Percentiles rank a stretch among this genome's conserved stretches.
phyloP scores from a whole-genome alignment of 2,113 vertebrate species.

The Bothrops jararaca region DNA sequence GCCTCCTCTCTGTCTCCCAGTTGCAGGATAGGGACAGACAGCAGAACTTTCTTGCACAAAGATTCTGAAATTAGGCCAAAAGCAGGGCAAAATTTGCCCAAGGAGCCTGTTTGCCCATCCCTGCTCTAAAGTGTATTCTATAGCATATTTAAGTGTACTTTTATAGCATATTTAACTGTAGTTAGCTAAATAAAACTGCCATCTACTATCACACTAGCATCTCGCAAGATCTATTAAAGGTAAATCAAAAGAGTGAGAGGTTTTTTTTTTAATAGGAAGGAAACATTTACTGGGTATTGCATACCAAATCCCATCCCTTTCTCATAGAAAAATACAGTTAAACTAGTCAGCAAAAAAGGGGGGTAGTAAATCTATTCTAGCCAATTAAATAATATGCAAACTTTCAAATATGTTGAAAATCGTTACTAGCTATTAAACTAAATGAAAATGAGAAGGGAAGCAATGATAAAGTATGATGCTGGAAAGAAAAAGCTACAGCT shows the following conservation, averaged over 20 bases:
- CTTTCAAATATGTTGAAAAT: neutral
- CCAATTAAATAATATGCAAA: neutral
- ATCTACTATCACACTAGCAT: neutral
- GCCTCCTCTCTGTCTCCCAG: neutral
- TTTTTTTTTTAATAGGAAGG: neutral
- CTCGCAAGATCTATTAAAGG: neutral
- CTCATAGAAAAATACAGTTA: neutral
- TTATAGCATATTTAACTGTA: neutral
- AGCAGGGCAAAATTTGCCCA: neutral
- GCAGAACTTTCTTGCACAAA: neutral
- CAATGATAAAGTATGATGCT: neutral
- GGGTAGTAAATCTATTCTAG: neutral
- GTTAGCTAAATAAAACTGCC: neutral
- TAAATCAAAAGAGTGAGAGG: neutral
- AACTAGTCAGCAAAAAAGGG: neutral
- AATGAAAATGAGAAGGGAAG: neutral
- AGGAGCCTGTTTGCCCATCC: neutral
- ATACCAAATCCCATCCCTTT: neutral
- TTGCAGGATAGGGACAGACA: neutral
- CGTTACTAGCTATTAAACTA: neutral
- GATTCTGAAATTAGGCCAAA: neutral
- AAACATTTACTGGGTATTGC: neutral
- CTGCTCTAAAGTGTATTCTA: neutral
- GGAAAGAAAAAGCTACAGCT: neutral
- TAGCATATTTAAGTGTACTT: neutral